Conservation (phyloP, 2,797 vertebrate species). For the Leptatherina wallacei region DNA sequence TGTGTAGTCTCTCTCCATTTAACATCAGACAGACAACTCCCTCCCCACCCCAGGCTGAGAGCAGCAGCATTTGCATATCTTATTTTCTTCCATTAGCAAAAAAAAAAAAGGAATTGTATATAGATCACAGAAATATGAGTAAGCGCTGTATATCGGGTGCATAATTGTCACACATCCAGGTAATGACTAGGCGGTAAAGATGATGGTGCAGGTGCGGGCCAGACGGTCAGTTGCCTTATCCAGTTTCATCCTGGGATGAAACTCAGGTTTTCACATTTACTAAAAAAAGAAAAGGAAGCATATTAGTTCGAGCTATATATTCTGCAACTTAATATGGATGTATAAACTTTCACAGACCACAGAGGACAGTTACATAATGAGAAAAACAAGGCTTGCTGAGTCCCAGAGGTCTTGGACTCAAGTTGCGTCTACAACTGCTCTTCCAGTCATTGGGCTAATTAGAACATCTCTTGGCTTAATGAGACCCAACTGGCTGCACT, state of each 20-base stretch:
- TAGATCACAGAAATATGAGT: constrained; percentile 70
- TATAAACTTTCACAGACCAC: constrained; percentile 64
- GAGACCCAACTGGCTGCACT: constrained; percentile 58
- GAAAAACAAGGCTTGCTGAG: constrained; percentile 44
- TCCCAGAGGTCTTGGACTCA: constrained; percentile 47
- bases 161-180: constrained; percentile 75
- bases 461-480: constrained; percentile 57
- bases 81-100: constrained; percentile 57
- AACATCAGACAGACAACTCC: constrained; percentile 17
- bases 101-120: constrained; percentile 44
- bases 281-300: constrained; percentile 76
- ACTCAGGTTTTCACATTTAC: constrained; percentile 86
- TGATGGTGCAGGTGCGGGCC: constrained; percentile 70
- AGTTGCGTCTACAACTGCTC: constrained; percentile 34
- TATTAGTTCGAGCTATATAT: constrained; percentile 64
- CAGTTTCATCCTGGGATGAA: constrained; percentile 73
- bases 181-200: constrained; percentile 73
- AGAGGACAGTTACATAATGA: constrained; percentile 63
- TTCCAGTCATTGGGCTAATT: constrained; percentile 58
- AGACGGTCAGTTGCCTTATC: constrained; percentile 63
- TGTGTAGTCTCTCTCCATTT: constrained; percentile 33
- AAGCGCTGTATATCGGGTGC: constrained; percentile 67
- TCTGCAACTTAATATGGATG: constrained; percentile 54
- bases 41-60: constrained; percentile 20
- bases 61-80: constrained; percentile 65